phyloP scores from a whole-genome alignment of 2,888 invertebrate species.

The Cantharis flavilabris region DNA sequence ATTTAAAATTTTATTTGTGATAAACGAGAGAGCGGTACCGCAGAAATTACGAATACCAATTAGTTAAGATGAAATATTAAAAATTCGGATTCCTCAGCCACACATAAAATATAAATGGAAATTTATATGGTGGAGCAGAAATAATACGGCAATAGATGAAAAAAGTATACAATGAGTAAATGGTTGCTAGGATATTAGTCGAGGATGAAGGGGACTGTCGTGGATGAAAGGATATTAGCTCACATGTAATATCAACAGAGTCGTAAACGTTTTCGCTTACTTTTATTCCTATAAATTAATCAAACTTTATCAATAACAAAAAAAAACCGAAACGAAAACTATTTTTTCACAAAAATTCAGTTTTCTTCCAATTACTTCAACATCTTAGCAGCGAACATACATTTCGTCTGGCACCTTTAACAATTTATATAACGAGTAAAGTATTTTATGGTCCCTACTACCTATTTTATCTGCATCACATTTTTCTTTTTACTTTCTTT shows the following conservation, averaged over 20 bases:
- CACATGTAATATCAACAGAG: neutral
- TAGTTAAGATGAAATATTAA: neutral
- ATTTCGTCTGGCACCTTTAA: conserved; percentile 1
- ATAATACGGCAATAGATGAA: neutral
- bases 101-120: neutral
- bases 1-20: neutral
- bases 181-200: neutral
- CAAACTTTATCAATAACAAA: neutral
- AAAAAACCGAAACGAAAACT: neutral
- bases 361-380: neutral
- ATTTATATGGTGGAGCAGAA: neutral
- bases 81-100: neutral
- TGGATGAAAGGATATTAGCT: neutral
- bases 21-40: neutral
- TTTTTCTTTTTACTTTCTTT: neutral
- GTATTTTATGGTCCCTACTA: conserved; percentile 1
- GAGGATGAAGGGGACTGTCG: neutral
- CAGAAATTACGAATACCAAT: neutral
- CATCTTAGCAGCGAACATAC: neutral
- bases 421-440: conserved; percentile 2
- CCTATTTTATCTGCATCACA: conserved; percentile 1
- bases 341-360: neutral
- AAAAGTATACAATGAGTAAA: neutral
- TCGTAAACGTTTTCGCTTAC: neutral
- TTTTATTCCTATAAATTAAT: neutral